Evolutionary conservation across 2,888 invertebrate species (phyloP).

Genomic region (Caenorhabditis sp.): DNA sequence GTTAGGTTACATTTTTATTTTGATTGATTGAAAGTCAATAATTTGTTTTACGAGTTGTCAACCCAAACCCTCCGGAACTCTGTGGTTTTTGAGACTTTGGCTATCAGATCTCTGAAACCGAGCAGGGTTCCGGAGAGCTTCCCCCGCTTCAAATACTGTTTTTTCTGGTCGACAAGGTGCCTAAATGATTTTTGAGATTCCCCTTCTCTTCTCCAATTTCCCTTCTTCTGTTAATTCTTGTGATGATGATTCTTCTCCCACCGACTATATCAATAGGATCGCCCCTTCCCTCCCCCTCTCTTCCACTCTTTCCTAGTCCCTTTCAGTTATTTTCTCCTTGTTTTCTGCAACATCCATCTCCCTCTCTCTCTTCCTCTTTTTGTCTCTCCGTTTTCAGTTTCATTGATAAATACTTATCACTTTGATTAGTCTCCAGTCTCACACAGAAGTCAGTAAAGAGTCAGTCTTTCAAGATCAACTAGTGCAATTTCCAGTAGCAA

Average conservation of each 20-base stretch:
- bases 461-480: not conserved
- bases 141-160: constrained; percentile 10
- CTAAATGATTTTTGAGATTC: constrained; percentile 43
- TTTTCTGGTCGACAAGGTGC: constrained; percentile 67
- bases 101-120: not conserved
- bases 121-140: not conserved
- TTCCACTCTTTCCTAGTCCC: constrained; percentile 20
- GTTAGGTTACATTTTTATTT: constrained; percentile 36
- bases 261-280: constrained; percentile 37
- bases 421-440: not conserved
- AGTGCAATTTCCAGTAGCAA: not conserved
- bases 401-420: constrained; percentile 47
- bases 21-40: constrained; percentile 36
- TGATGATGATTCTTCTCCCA: constrained; percentile 36
- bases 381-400: constrained; percentile 48
- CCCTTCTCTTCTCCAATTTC: constrained; percentile 44
- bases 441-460: not conserved
- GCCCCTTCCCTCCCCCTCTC: constrained; percentile 1
- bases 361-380: constrained; percentile 14
- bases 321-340: constrained; percentile 50
- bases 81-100: constrained; percentile 14
- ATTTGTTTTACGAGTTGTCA: constrained; percentile 58
- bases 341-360: too few species aligned
- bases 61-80: constrained; percentile 33
- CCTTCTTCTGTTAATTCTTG: constrained; percentile 38